Evolutionary conservation across 2,888 invertebrate species (phyloP), one percentile per base, ranked within the genome.

Genomic region (Ormyrus labotus): DNA sequence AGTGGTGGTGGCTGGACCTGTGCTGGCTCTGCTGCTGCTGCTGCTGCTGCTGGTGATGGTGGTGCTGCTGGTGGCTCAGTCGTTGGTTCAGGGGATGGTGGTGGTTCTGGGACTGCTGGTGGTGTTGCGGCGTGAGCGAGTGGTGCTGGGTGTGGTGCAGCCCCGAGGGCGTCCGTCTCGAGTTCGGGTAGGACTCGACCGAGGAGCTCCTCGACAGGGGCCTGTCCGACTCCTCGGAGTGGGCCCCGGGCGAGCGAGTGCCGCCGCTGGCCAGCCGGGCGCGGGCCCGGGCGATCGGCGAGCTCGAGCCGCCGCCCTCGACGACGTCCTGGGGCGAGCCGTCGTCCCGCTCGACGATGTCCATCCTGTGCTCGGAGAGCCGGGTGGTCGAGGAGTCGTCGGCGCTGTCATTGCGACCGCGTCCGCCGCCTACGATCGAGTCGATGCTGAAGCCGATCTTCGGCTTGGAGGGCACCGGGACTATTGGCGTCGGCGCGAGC

Each of bases 381-480:
- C 61, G 51, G 9, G 34, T 34, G 34, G 68, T 67, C 48, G 81
- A 53, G 45, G n/a, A 19, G 53, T 76, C 61, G 11, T 81, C 78
- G 10, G 65, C 73, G 58, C 63, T 53, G 47, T 60, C 68, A 19
- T 67, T 74, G 19, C 64, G 85, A 63, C 88, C 85, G 50, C 88
- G 86, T 48, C 88, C 88, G 60, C 95, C 95, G 86, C 97, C 97
- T 82, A 97, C 97, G 89, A 97, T 97, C 89, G 97, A 96, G 92
- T 98, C 98, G 92, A 98, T 98, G 89, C 96, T 97, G 91, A 98
- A 98, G 88, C 97, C 97, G 91, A 98, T 96, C 92, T 97, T 97
- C 86, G 97, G 97, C 92, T 96, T 97, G 87, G 96, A 95, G 90
- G 96, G 96, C 93, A 97, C 95, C 92, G 96, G 95, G 92, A 96